Evolutionary conservation across 2,888 invertebrate species (phyloP).

Genomic region (Caenorhabditis panamensis): DNA sequence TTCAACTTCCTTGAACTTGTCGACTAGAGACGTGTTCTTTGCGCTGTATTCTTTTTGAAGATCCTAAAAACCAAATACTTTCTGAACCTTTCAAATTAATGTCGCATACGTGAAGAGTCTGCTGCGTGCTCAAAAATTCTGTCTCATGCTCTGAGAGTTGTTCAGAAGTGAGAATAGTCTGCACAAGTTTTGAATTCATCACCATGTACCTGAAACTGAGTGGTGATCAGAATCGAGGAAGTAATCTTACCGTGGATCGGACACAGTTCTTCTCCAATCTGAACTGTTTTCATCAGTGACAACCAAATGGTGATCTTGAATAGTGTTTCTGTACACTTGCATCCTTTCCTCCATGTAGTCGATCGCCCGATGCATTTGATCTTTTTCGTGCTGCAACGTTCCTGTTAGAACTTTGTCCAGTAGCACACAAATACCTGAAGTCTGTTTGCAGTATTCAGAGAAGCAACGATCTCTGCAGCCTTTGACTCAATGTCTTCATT

Average conservation of each 20-base stretch:
- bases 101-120: constrained; percentile 64
- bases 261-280: constrained; percentile 76
- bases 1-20: constrained; percentile 78
- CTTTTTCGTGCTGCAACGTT: constrained; percentile 66
- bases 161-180: constrained; percentile 76
- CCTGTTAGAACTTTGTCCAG: too few species aligned
- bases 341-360: constrained; percentile 77
- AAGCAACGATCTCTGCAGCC: constrained; percentile 73
- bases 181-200: constrained; percentile 69
- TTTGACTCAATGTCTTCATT: constrained; percentile 70
- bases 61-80: constrained; percentile 58
- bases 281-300: constrained; percentile 71
- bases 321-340: constrained; percentile 76
- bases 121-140: constrained; percentile 71
- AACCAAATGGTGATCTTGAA: constrained; percentile 77
- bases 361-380: constrained; percentile 72
- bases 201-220: constrained; percentile 63
- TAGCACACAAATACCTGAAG: constrained; percentile 74
- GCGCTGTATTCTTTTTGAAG: constrained; percentile 76
- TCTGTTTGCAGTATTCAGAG: constrained; percentile 59
- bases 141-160: constrained; percentile 71
- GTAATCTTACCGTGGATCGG: constrained; percentile 70
- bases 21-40: constrained; percentile 71
- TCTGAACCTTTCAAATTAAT: neutral
- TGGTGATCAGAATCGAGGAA: neutral